Conservation (phyloP, 2,888 invertebrate genomes). For the Leucoma salicis region DNA sequence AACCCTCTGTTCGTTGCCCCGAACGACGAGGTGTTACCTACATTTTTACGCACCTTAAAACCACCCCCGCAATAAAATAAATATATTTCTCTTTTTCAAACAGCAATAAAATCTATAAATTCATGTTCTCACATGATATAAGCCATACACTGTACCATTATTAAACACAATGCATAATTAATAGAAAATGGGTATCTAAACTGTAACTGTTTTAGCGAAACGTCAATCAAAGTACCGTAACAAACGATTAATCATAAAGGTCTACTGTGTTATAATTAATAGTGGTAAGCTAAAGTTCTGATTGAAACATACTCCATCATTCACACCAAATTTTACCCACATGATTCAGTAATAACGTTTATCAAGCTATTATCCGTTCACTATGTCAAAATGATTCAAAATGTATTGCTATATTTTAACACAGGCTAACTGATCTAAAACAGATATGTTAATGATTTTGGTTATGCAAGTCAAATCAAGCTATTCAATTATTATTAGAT, state of each 20-base stretch:
- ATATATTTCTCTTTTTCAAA: no score
- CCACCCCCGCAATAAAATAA: no score
- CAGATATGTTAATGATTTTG: no score
- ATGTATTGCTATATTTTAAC: background rate
- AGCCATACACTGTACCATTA: slow-evolving; percentile 16
- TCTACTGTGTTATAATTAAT: slow-evolving; percentile 39
- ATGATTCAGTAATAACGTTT: background rate
- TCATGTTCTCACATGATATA: no score
- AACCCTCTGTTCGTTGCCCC: no score
- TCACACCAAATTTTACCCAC: slow-evolving; percentile 3
- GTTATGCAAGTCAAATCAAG: no score
- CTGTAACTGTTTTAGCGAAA: slow-evolving; percentile 30
- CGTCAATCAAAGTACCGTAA: slow-evolving; percentile 35
- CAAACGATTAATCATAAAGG: slow-evolving; percentile 33
- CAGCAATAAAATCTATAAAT: no score
- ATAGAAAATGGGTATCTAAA: slow-evolving; percentile 25
- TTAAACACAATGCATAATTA: slow-evolving; percentile 29
- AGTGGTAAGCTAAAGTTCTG: slow-evolving; percentile 33
- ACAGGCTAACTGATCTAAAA: background rate
- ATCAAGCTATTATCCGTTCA: background rate
- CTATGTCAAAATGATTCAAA: background rate
- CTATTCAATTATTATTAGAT: no score
- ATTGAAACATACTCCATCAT: slow-evolving; percentile 31
- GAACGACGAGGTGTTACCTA: no score
- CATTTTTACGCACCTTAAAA: no score